Evolutionary conservation across 2,113 vertebrate species (phyloP).

Genomic region (Chionis minor): DNA sequence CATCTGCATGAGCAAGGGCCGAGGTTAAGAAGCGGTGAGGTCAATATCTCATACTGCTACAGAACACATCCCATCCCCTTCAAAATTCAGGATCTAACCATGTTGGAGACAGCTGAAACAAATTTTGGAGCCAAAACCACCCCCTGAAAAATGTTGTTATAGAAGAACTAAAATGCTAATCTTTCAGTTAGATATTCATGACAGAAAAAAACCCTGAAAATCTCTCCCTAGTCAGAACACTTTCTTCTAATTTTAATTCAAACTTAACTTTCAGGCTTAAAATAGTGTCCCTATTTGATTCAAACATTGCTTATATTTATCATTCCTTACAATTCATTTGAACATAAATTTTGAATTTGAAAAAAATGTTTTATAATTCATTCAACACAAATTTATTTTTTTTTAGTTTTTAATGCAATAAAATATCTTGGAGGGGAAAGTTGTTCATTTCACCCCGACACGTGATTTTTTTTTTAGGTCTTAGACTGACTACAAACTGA

Average conservation of each 20-base stretch:
- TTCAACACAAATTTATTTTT: not conserved
- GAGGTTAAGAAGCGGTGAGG: not conserved
- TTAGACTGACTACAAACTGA: not conserved
- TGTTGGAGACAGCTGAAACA: not conserved
- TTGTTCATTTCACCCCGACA: not conserved
- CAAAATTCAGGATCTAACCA: not conserved
- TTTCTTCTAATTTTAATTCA: not conserved
- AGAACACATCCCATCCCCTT: not conserved
- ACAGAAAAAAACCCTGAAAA: not conserved
- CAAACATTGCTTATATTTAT: not conserved
- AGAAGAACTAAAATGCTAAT: not conserved
- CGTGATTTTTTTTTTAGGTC: not conserved
- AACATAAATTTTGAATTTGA: not conserved
- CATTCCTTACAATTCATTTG: not conserved
- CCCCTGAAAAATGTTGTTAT: not conserved
- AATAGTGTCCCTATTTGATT: not conserved
- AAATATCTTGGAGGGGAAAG: not conserved
- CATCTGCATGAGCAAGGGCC: not conserved
- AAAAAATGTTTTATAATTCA: not conserved
- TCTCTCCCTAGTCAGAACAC: not conserved
- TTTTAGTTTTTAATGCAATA: not conserved
- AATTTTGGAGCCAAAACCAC: not conserved
- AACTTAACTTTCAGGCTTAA: not conserved
- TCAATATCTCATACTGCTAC: not conserved
- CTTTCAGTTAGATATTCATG: not conserved